Percentiles rank a stretch among this genome's conserved stretches.
Evolutionary conservation across 2,888 invertebrate species (phyloP).

Genomic region (Cataglyphis altisquamis): DNA sequence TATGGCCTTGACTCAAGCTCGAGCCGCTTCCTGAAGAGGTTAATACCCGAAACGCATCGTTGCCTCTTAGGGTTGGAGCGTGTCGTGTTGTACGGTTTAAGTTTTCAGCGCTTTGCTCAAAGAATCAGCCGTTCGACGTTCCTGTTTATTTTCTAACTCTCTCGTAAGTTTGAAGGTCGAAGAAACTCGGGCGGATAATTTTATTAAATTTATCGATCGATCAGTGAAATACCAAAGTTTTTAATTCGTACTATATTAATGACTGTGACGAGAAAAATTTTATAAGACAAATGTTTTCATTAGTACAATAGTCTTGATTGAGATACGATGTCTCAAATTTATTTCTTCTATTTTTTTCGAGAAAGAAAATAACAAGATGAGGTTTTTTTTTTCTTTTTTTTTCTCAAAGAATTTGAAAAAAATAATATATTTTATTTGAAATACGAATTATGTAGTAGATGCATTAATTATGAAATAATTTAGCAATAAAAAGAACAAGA

Average conservation of each 20-base stretch:
- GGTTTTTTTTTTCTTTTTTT: too few relatives aligned
- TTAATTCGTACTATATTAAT: slow-evolving; percentile 3
- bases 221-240: not conserved
- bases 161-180: slow-evolving; percentile 21
- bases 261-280: not conserved
- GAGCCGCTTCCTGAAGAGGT: slow-evolving; percentile 80
- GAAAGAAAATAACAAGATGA: too few relatives aligned
- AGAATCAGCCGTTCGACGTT: slow-evolving; percentile 51
- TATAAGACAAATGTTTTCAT: not conserved
- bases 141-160: slow-evolving; percentile 65
- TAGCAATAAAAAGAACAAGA: too few relatives aligned
- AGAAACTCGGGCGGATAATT: slow-evolving; percentile 21
- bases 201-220: slow-evolving; percentile 48
- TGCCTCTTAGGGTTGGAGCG: slow-evolving; percentile 78
- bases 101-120: slow-evolving; percentile 63
- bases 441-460: too few relatives aligned
- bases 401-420: too few relatives aligned
- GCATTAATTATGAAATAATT: too few relatives aligned
- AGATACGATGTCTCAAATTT: not conserved
- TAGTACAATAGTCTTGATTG: not conserved
- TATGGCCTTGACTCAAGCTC: slow-evolving; percentile 77
- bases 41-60: slow-evolving; percentile 85
- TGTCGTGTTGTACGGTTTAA: slow-evolving; percentile 78
- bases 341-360: not conserved
- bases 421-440: too few relatives aligned